Conservation (phyloP, 2,113 vertebrate genomes). For the Sciurus niger region DNA sequence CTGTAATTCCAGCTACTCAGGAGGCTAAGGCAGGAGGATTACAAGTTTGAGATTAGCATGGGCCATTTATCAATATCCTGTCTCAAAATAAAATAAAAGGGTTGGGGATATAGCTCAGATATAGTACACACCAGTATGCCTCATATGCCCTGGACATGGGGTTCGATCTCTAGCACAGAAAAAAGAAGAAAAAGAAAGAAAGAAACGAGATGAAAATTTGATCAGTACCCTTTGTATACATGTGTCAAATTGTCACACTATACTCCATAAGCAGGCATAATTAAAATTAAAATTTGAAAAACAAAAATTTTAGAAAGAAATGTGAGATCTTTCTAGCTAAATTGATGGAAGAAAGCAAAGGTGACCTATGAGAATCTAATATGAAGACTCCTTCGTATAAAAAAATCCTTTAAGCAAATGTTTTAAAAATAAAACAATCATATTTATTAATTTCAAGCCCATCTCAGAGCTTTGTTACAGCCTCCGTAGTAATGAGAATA, state of each 20-base stretch:
- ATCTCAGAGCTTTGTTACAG: not conserved
- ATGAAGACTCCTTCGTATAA: not conserved
- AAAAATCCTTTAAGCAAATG: not conserved
- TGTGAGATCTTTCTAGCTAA: not conserved
- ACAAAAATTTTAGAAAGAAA: not conserved
- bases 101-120: not conserved
- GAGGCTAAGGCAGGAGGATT: not conserved
- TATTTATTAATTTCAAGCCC: not conserved
- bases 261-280: not conserved
- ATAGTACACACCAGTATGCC: no score
- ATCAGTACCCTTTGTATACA: not conserved
- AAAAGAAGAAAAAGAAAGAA: no score
- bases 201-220: not conserved
- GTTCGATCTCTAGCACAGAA: no score
- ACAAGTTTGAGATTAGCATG: not conserved
- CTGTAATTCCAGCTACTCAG: not conserved
- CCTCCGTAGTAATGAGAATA: not conserved
- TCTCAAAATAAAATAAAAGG: not conserved
- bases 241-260: not conserved
- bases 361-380: not conserved
- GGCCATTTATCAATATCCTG: not conserved
- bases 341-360: not conserved
- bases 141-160: no score
- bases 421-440: slow-evolving; percentile 51
- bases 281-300: not conserved